phyloP scores from a whole-genome alignment of 2,888 invertebrate species.

The Noctua pronuba region DNA sequence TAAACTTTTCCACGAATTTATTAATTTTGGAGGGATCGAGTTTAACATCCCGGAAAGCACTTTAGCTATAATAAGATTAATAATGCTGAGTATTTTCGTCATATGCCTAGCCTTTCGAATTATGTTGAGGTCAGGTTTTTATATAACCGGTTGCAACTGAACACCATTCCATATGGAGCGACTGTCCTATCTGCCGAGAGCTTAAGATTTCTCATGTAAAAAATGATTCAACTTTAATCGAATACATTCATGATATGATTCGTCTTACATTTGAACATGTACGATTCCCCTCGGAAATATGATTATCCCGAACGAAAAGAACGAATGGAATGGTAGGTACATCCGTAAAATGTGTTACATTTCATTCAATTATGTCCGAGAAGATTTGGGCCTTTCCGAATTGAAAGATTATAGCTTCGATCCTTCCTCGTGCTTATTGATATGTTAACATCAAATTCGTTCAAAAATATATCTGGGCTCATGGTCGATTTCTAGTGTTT shows the following conservation, averaged over 20 bases:
- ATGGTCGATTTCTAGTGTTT: neutral
- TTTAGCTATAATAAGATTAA: neutral
- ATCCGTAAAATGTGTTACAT: conserved; percentile 2
- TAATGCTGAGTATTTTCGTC: neutral
- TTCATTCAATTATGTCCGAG: conserved; percentile 33
- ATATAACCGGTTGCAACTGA: neutral
- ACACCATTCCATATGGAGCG: neutral
- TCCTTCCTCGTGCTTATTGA: neutral
- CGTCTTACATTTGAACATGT: neutral
- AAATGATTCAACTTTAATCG: neutral
- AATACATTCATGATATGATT: neutral
- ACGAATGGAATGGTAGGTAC: neutral
- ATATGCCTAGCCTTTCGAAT: neutral
- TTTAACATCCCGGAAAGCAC: neutral
- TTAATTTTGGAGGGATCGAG: neutral
- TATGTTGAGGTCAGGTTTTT: neutral
- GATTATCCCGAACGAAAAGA: conserved; percentile 15
- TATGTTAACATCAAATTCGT: neutral
- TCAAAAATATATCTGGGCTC: neutral
- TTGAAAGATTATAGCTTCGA: neutral
- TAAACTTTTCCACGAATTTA: neutral
- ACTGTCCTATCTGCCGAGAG: neutral
- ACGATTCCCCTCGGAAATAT: neutral
- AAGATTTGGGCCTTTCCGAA: neutral
- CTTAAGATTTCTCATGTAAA: neutral